Base-by-base conservation (phyloP, 2,888 invertebrate species). In the Chrysomela aeneicollis region DNA sequence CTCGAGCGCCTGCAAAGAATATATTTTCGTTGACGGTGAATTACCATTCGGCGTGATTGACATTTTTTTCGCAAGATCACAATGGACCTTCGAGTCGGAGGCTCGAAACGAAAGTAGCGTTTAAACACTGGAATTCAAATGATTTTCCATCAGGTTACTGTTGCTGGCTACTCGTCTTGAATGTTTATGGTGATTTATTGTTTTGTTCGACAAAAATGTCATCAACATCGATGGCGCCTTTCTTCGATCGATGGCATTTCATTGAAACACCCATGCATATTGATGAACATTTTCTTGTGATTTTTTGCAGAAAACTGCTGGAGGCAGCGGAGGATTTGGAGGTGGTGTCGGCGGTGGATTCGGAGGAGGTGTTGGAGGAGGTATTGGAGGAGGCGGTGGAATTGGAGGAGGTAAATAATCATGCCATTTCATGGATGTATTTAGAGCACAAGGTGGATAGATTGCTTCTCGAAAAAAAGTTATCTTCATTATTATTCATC, bases 311-410 rank as follows among this genome's bases (percentile, higher is more conserved):
- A 73, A 73, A 60, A 73, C 77, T 50, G 71, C 73, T 26, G 77
- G 75, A 47, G 66, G 65, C 19, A 74, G 73, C 32, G 66, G 68
- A 54, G 77, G 76, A 62, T 65, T 70, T 42, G 77, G 74, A 15
- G 74, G 73, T 35, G 87, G 86, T 10, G 12, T 42, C 73, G 76
- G 78, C 42, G 59, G 63, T 80, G 35, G 35, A 35, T 50, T 59
- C 37, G 76, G 73, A 71, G 84, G 83, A 52, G 85, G 84, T 67
- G 78, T 80, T 64, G 82, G 82, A 32, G 87, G 86, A 12, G 77
- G 76, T 19, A 61, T 70, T 21, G 81, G 82, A 53, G 79, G 82
- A 26, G 83, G 82, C 54, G 52, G 66, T 26, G 72, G 73, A 15
- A 71, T 71, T 30, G 74, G 76, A 54, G 74, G 72, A 61, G 71